Evolutionary conservation across 2,113 vertebrate species (phyloP), one percentile per base, ranked within the genome.

Genomic region (Stercorarius parasiticus): DNA sequence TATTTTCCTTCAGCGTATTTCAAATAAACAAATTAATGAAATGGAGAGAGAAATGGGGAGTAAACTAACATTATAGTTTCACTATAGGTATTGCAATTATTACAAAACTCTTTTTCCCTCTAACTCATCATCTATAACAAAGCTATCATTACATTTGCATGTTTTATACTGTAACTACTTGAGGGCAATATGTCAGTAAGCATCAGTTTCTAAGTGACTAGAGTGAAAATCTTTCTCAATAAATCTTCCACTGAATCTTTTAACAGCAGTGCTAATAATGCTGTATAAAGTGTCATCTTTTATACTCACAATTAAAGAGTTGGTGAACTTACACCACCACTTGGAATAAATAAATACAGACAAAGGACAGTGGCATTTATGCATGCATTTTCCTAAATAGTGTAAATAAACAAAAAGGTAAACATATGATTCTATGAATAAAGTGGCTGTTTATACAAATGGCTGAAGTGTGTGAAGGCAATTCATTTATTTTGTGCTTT

Each of bases 181-280:
- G 80, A 96, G 96, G 95, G 85, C 86, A 95, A 50, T 71, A 85
- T 89, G 89, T 97, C 98, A 98, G 86, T 94, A 97, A 97, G 42
- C 86, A 96, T 96, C 92, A 95, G 45, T 25, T 97, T 95, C 96
- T 96, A 93, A 97, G 74, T 95, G 95, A 96, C 89, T 98, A 96
- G 77, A 97, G 81, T 95, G 90, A 97, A 97, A 97, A 96, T 97
- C 20, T 93, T 96, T 96, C 81, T 93, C 77, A 92, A 77, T 83
- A 97, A 97, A 97, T 96, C 72, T 95, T 93, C 82, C 32, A 36
- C 16, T 61, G 45, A 88, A 62, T 94, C n/a, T 52, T 95, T 96
- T 94, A 94, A 94, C 36, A 96, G 52, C 49, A 9, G 4, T 91
- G 88, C 40, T 97, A 97, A 95, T 96, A 96, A 97, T 81, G 40